Evolutionary conservation across 2,888 invertebrate species (phyloP), one percentile per base, ranked within the genome.

Genomic region (Scaptodrosophila latifasciaeformis): DNA sequence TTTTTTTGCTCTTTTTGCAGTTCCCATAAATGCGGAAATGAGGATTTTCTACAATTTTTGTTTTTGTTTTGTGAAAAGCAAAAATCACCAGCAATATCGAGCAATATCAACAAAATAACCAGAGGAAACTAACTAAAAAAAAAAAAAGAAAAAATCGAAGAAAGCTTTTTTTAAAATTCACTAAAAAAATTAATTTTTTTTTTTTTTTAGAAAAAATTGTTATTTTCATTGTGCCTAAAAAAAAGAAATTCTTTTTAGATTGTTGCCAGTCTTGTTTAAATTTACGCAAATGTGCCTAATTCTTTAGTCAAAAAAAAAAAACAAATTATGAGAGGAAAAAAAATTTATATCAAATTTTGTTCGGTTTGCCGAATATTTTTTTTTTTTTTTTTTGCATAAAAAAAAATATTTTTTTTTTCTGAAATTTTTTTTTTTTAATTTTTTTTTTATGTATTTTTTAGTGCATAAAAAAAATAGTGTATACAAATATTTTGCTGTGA

Each of bases 1-100:
- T 17, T 19, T 29, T 30, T 18, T 24, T 19, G 10, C 4, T 15
- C 24, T 31, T 37, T 13, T 62, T 66, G 21, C 63, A 82, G 84
- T 84, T 82, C 64, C 84, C 84, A 63, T 82, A 84, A 80, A 60
- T 60, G n/a, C n/a, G n/a, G n/a, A n/a, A n/a, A n/a, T n/a, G n/a
- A n/a, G n/a, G n/a, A n/a, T n/a, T n/a, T n/a, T n/a, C 65, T 64
- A 67, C 65, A 64, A 67, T 64, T 55, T 59, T 69, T 70, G 51
- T 75, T 75, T 63, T 49, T 75, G 75, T 70, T 68, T 62, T 68
- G 70, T 70, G 50, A 60, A 51, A 34, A n/a, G n/a, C n/a, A n/a
- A n/a, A n/a, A n/a, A n/a, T n/a, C n/a, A n/a, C n/a, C n/a, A n/a
- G n/a, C n/a, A n/a, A n/a, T n/a, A n/a, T n/a, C n/a, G 15, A 27